These are phyloP conservation scores for Zelostemma sp. DNA, from an alignment of 1,140 invertebrate species.

Conservation along the genomic window DNA sequence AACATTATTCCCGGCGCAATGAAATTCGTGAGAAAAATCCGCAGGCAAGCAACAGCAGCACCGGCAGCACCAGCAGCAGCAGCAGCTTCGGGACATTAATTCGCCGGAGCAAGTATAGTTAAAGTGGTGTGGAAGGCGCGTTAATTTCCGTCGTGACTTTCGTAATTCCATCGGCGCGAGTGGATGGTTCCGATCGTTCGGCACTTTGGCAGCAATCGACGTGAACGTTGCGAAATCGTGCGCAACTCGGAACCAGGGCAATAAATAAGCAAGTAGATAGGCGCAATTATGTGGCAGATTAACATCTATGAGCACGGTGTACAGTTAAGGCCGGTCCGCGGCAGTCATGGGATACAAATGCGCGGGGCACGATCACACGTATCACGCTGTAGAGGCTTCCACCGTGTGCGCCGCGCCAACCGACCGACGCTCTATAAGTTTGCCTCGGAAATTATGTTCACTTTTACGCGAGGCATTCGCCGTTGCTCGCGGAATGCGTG, in stretches of 20 bases:
- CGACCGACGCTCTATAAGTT: too few species aligned
- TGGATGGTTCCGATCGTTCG: neutral
- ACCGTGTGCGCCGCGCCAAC: neutral
- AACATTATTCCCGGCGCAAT: too few species aligned
- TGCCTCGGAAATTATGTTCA: neutral
- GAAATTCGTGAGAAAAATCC: too few species aligned
- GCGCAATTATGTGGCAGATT: slow-evolving; percentile 44
- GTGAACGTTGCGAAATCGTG: slow-evolving; percentile 33
- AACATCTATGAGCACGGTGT: slow-evolving; percentile 41
- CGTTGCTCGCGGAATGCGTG: neutral
- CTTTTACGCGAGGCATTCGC: neutral
- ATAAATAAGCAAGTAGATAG: slow-evolving; percentile 40
- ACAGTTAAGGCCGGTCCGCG: slow-evolving; percentile 17
- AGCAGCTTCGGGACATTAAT: too few species aligned
- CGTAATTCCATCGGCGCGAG: neutral
- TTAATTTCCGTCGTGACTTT: neutral
- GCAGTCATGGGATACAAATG: neutral
- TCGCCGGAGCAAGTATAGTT: too few species aligned
- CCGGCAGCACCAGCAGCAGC: too few species aligned
- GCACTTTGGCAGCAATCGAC: neutral
- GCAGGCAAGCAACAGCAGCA: too few species aligned
- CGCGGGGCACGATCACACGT: neutral
- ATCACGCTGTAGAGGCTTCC: neutral
- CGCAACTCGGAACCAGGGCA: slow-evolving; percentile 24
- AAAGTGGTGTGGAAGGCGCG: too few species aligned